A percentile compares a stretch with the other conserved stretches of the same genome.
Conservation (phyloP, 2,797 vertebrate genomes). For the Gymnoscopelus braueri region DNA sequence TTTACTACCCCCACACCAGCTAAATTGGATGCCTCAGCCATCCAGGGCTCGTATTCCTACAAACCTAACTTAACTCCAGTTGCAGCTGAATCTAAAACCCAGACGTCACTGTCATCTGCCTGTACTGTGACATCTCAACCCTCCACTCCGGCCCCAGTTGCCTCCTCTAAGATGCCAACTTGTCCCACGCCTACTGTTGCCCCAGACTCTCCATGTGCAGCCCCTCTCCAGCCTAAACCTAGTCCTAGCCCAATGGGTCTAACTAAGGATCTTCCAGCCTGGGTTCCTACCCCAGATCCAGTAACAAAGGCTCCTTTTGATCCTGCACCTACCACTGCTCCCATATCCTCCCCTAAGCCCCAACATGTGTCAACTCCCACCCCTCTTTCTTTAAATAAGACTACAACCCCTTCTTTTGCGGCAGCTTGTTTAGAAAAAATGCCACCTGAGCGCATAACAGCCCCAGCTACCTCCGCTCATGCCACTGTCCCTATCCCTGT, state of each 20-base stretch:
- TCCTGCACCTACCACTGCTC: conserved; percentile 1
- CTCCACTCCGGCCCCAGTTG: conserved; percentile 10
- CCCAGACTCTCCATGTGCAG: conserved; percentile 20
- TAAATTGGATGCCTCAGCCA: conserved; percentile 48
- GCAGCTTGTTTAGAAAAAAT: conserved; percentile 49
- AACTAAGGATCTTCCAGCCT: conserved; percentile 31
- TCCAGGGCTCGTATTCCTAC: conserved; percentile 31
- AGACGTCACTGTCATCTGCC: conserved; percentile 25
- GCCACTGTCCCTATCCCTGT: conserved; percentile 19
- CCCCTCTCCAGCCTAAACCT: conserved; percentile 42
- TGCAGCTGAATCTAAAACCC: conserved; percentile 38
- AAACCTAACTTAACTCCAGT: conserved; percentile 23
- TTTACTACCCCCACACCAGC: conserved; percentile 31
- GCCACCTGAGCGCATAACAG: conserved; percentile 1
- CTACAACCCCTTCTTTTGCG: conserved; percentile 26
- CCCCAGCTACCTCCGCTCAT: conserved; percentile 21
- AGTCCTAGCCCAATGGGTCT: conserved; percentile 32
- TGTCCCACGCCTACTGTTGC: conserved; percentile 30
- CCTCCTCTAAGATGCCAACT: conserved; percentile 28
- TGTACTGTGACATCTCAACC: conserved; percentile 26
- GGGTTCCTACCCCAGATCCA: conserved; percentile 28
- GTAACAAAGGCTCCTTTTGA: background rate
- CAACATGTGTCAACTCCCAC: conserved; percentile 41
- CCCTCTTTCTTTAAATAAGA: conserved; percentile 43
- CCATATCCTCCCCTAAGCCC: background rate